Conservation (phyloP, 2,113 vertebrate genomes). For the Stigmatopora nigra region DNA sequence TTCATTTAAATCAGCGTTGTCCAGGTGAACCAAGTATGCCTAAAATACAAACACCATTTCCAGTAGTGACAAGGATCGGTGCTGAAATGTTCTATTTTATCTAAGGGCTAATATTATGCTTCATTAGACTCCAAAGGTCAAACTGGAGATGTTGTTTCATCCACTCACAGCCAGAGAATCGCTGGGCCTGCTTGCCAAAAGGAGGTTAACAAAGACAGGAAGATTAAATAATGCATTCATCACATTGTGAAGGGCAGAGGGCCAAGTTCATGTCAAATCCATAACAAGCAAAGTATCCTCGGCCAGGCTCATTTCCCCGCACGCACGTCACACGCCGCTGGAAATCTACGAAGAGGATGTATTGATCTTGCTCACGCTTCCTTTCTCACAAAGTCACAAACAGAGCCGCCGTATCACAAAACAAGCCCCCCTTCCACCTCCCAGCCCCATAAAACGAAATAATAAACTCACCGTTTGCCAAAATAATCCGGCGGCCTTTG, state of each 20-base stretch:
- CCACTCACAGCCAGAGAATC: constrained; percentile 71
- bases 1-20: constrained; percentile 51
- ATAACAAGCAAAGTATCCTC: constrained; percentile 89
- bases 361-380: constrained; percentile 86
- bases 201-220: constrained; percentile 97
- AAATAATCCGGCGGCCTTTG: constrained; percentile 60
- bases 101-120: constrained; percentile 69
- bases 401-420: constrained; percentile 63
- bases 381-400: constrained; percentile 94
- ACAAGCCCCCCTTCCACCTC: constrained; percentile 48
- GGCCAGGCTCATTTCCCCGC: constrained; percentile 79
- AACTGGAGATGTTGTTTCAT: constrained; percentile 79
- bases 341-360: constrained; percentile 93
- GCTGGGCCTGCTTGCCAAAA: constrained; percentile 71
- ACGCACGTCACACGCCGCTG: constrained; percentile 86
- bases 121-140: constrained; percentile 54
- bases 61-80: constrained; percentile 61
- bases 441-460: constrained; percentile 71
- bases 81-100: constrained; percentile 76
- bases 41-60: constrained; percentile 56
- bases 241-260: constrained; percentile 79
- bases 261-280: constrained; percentile 96
- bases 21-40: constrained; percentile 71
- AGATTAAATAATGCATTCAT: constrained; percentile 96
- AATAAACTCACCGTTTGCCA: constrained; percentile 69